Percentiles rank a stretch among this genome's conserved stretches.
These are phyloP conservation scores for Drosophila eugracilis DNA, from an alignment of 1,140 invertebrate species.

Conservation along the genomic window DNA sequence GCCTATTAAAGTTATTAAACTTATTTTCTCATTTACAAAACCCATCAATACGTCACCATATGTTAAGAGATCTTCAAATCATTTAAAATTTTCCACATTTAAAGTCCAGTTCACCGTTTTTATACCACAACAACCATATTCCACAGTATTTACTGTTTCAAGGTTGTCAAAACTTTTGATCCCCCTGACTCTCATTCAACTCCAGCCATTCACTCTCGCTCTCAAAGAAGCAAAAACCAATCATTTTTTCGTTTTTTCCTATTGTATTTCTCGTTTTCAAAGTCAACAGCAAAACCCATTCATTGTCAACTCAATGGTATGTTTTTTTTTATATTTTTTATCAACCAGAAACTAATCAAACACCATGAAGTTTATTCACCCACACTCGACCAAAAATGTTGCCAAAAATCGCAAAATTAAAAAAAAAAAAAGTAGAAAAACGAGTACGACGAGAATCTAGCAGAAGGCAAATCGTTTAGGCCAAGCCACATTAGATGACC, in stretches of 20 bases:
- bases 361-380: constrained; percentile 77
- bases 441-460: constrained; percentile 48
- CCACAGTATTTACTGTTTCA: constrained; percentile 16
- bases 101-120: not conserved
- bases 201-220: constrained; percentile 70
- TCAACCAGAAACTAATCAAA: constrained; percentile 38
- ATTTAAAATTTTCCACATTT: not conserved
- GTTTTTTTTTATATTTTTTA: constrained; percentile 33
- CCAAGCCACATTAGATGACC: constrained; percentile 44
- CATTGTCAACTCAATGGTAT: constrained; percentile 64
- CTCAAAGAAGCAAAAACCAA: constrained; percentile 29
- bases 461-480: constrained; percentile 39
- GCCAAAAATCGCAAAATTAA: constrained; percentile 27
- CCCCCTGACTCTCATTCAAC: constrained; percentile 32
- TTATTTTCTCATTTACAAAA: too few relatives aligned
- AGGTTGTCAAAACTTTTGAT: constrained; percentile 49
- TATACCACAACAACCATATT: not conserved
- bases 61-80: not conserved
- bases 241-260: constrained; percentile 8
- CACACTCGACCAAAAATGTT: constrained; percentile 55
- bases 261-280: constrained; percentile 49
- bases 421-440: constrained; percentile 47
- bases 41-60: not conserved
- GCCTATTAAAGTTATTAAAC: too few relatives aligned
- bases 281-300: constrained; percentile 70